Base-by-base conservation (phyloP, 2,888 invertebrate species). In the Drosophila atripex region DNA sequence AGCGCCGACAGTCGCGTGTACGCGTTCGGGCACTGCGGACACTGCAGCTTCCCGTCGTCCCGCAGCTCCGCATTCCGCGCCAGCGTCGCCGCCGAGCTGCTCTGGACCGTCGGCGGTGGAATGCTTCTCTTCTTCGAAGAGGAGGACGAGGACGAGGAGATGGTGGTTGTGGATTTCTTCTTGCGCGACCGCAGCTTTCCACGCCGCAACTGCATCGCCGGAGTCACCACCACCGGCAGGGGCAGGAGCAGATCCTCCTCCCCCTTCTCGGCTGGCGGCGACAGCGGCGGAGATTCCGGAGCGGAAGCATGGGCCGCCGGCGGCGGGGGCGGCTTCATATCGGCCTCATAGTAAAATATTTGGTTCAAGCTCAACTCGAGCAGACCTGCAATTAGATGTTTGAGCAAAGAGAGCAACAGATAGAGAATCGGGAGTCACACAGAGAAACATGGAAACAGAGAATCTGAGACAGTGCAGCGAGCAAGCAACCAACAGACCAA, bases 301-400 rank as follows among this genome's bases (percentile, higher is more conserved):
- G 46, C 47, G 5, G 35, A 21, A 16, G 41, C 25, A 3, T 28
- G 28, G 50, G 46, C 50, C 39, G 21, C 18, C 21, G 43, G 47
- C 18, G 43, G 47, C 16, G 70, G 45, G 32, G 64, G 16, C 52
- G 69, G 52, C 14, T 7, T 7, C 61, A 73, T 49, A 49, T 68
- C 74, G 5, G 71, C 60, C 56, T 87, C 85, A 73, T 72, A 78
- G 65, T 77, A 78, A 74, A 71, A 78, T 32, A 71, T 63, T 75
- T 87, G 73, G 75, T 71, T 82, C 60, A 87, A 63, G 70, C 86
- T 82, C 71, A 87, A 60, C 59, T 82, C 86, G 75, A 83, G 77
- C 71, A 82, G 83, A 85, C 77, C 82, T 83, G 82, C 77, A 83
- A 83, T 69, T 76, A 85, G 41, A 80, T 50, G 45, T 35, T 71